Percentiles rank a stretch among this genome's conserved stretches.
phyloP scores from a whole-genome alignment of 2,113 vertebrate genomes.

The Mormyrus iriodes region DNA sequence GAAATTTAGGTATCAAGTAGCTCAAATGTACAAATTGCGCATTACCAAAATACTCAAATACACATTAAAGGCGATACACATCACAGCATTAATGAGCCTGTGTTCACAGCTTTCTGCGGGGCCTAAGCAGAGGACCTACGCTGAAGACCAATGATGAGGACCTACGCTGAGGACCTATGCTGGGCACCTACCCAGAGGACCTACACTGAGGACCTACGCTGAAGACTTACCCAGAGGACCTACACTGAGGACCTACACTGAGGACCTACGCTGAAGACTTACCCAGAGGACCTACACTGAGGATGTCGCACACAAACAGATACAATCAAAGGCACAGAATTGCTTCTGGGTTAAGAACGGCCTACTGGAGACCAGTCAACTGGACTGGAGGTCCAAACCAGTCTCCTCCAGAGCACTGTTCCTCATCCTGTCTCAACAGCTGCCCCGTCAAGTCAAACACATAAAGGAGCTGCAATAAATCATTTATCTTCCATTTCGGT shows the following conservation, averaged over 20 bases:
- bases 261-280: too few relatives aligned
- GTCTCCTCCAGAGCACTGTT: neutral
- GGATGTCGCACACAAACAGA: neutral
- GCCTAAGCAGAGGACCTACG: neutral
- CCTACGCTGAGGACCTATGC: too few relatives aligned
- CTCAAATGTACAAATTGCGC: neutral
- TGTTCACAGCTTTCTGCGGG: neutral
- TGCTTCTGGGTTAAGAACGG: neutral
- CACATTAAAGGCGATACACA: neutral
- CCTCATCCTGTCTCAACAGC: neutral
- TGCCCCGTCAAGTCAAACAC: neutral
- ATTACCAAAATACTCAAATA: neutral
- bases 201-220: too few relatives aligned
- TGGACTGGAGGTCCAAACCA: neutral
- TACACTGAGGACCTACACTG: too few relatives aligned
- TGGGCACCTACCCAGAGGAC: too few relatives aligned
- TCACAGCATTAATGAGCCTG: neutral
- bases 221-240: too few relatives aligned
- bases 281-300: neutral
- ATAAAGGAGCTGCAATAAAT: neutral
- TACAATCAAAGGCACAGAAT: neutral
- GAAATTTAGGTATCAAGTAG: neutral
- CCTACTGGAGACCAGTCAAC: neutral
- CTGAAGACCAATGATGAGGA: too few relatives aligned
- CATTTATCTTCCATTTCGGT: constrained; percentile 10